A percentile compares a stretch with the other conserved stretches of the same genome.
Evolutionary conservation across 2,113 vertebrate species (phyloP).

Genomic region (Anolis sagrei): DNA sequence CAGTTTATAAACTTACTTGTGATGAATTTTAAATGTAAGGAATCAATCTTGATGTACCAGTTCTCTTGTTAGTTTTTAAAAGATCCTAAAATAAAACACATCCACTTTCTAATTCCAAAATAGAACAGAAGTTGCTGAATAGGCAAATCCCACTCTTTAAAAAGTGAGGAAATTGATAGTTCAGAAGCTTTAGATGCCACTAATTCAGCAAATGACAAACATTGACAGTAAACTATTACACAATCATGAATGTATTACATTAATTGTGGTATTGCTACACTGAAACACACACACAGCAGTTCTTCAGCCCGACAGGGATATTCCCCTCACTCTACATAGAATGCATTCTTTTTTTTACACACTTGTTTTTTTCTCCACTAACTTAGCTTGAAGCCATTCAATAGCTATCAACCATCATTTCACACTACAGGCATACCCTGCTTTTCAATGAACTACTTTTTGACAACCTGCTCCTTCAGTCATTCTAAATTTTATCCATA

Average conservation of each 20-base stretch:
- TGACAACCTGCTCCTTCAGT: too few relatives aligned
- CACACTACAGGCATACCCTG: background rate
- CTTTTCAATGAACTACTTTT: too few relatives aligned
- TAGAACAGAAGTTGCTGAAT: slow-evolving; percentile 20
- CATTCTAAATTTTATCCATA: too few relatives aligned
- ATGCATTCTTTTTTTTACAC: background rate
- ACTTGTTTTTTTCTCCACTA: background rate
- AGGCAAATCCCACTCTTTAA: slow-evolving; percentile 21
- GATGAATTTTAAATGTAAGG: slow-evolving; percentile 59
- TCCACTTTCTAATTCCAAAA: slow-evolving; percentile 28
- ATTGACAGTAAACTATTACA: background rate
- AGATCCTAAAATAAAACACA: slow-evolving; percentile 31
- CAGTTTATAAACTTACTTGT: slow-evolving; percentile 54
- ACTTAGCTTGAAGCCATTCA: background rate
- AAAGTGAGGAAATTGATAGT: background rate
- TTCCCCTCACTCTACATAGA: background rate
- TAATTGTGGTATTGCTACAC: background rate
- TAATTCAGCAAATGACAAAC: slow-evolving; percentile 37
- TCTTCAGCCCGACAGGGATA: background rate
- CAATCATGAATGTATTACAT: background rate
- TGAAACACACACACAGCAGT: background rate
- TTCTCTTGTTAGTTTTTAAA: background rate
- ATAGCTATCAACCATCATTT: background rate
- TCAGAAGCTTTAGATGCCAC: background rate
- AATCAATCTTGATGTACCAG: slow-evolving; percentile 41